Base-by-base conservation (phyloP, 2,888 invertebrate species). In the Chrysomela aeneicollis region DNA sequence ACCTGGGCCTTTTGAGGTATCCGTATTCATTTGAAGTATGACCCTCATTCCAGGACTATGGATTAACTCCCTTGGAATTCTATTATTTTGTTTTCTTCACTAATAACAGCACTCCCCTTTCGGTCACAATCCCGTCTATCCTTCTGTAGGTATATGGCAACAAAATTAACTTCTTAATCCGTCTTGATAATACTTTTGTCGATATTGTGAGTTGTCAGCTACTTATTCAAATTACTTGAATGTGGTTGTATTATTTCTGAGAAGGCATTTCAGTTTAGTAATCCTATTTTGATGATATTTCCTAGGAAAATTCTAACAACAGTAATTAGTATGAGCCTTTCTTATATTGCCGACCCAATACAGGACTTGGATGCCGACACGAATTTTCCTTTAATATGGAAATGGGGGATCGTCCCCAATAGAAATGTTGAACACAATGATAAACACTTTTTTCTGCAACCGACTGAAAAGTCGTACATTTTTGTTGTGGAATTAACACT, bases 121-220 rank as follows among this genome's bases (percentile, higher is more conserved):
- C 35, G 12, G 35, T 42, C 15, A 42, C 15, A 42, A 15, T 15
- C n/a, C 42, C 8, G 15, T 42, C 15, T 4, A 42, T 6, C 26
- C 42, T 42, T 42, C 1, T 4, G 1, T 12, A 15, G 15, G 15
- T 42, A 42, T 42, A 42, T 42, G 42, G n/a, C 42, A 42, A 42
- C 42, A 42, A 42, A 42, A 42, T 42, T 42, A 42, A 15, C 42
- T 42, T 42, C n/a, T 42, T 42, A 42, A 42, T 42, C 42, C 42
- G 9, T 6, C 15, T 4, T 15, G 15, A 42, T 42, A 2, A 35
- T 15, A 3, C 1, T 42, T 42, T 42, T 42, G 6, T 42, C 1
- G 2, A 15, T 42, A 15, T 12, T 15, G 12, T 42, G 32, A 10
- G 32, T 9, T 2, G 10, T 35, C 1, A 35, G 35, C 6, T 35